These are phyloP conservation scores for Calameuta idolon DNA, from an alignment of 2,888 invertebrate species.

Conservation along the genomic window DNA sequence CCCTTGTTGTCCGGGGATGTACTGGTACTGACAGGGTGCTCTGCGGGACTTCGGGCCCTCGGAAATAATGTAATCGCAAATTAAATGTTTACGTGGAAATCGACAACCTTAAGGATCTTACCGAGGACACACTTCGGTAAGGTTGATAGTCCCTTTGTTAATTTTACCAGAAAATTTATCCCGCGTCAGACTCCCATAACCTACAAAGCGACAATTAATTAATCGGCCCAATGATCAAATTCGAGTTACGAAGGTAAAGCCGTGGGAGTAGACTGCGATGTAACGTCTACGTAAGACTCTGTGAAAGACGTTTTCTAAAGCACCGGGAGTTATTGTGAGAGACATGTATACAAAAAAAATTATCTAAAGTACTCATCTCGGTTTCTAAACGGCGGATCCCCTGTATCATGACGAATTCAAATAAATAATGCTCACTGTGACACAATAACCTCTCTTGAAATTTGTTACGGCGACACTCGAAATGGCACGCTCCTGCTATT, in stretches of 20 bases:
- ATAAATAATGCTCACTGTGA: slow-evolving; percentile 59
- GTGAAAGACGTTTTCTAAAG: not conserved
- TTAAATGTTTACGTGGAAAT: slow-evolving; percentile 59
- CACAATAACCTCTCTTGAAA: slow-evolving; percentile 55
- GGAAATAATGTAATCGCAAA: slow-evolving; percentile 61
- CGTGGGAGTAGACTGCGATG: not conserved
- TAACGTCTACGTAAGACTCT: not conserved
- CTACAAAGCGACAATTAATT: not conserved
- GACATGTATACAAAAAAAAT: not conserved
- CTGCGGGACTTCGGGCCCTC: slow-evolving; percentile 29
- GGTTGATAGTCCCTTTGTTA: not conserved
- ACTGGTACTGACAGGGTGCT: slow-evolving; percentile 45
- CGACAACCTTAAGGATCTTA: slow-evolving; percentile 12
- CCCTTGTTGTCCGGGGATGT: slow-evolving; percentile 24
- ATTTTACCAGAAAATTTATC: not conserved
- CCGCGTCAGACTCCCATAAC: not conserved
- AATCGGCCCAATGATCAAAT: not conserved
- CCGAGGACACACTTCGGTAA: not conserved
- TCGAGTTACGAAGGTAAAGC: not conserved
- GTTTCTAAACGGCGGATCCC: not conserved
- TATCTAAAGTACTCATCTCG: not conserved
- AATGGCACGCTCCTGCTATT: slow-evolving; percentile 42
- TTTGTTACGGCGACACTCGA: slow-evolving; percentile 53
- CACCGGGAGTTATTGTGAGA: not conserved
- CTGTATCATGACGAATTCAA: slow-evolving; percentile 57